Evolutionary conservation across 2,113 vertebrate species (phyloP), one percentile per base, ranked within the genome.

Genomic region (Leucosticte australis): DNA sequence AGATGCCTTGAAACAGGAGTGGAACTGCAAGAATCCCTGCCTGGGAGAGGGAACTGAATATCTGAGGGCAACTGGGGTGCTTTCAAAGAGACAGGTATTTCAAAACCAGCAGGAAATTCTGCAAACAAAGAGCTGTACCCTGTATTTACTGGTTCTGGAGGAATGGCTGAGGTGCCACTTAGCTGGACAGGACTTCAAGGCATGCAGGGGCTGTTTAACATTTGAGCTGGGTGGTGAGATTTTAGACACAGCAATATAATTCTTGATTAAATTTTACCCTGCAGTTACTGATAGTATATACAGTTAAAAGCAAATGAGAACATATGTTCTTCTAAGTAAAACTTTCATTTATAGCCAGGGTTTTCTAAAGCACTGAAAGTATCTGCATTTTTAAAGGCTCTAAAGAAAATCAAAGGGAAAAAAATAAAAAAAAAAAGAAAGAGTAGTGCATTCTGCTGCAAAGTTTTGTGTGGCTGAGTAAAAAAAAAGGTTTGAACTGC

Each of bases 241-340:
- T 79, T 80, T 50, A 69, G 37, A 27, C 31, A 35, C 2, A 74
- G n/a, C 41, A 62, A 65, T 88, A 50, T 83, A 83, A 74, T 86
- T 91, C 71, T 77, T 94, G 56, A 76, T 97, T 86, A 92, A 77
- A 73, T 83, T 76, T 79, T 84, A 95, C 64, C 55, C 70, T 73
- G 70, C 55, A 86, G 37, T 91, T 87, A 56, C 39, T 83, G 73
- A 13, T 79, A 30, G 24, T n/a, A 22, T 26, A 11, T 30, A 49
- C 52, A 75, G 63, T 64, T 87, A 90, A 79, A 93, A 82, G 9
- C 26, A 9, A 92, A 71, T 39, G 31, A 74, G 65, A 94, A 47
- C 52, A 52, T 81, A 74, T 76, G 50, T 41, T 94, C 65, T 65
- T 55, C 44, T 78, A 70, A 69, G 42, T 92, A 57, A 69, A 46